Conservation (phyloP, 2,113 vertebrate species). For the Heloderma charlesbogerti region DNA sequence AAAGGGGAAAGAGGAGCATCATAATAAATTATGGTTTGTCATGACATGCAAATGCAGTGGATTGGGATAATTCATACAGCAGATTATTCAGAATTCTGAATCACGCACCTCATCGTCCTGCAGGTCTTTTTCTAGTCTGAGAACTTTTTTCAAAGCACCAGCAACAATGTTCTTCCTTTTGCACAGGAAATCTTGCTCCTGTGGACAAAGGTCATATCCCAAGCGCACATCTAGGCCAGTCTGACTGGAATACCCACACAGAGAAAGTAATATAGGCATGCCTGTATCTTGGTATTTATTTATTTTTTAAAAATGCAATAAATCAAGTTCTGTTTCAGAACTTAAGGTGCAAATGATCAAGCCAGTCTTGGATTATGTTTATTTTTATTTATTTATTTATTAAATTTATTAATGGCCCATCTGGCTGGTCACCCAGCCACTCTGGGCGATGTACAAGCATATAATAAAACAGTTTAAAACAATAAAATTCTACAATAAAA, state of each 20-base stretch:
- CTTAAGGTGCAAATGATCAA: conserved; percentile 19
- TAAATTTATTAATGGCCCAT: no score
- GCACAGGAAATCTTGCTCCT: conserved; percentile 82
- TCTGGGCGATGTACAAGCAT: no score
- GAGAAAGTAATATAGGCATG: conserved; percentile 7
- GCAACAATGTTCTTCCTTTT: conserved; percentile 79
- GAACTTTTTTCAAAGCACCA: conserved; percentile 76
- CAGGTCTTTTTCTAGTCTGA: conserved; percentile 76
- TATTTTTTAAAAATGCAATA: no score
- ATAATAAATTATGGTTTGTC: neutral
- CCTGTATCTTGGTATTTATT: neutral
- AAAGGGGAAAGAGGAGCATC: neutral
- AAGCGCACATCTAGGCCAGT: conserved; percentile 80
- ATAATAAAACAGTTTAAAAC: no score
- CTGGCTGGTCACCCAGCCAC: no score
- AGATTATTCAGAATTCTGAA: neutral
- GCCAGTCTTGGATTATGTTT: fast-evolving
- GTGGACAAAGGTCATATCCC: conserved; percentile 77
- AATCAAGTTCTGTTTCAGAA: neutral
- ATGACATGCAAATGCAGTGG: neutral
- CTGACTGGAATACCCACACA: conserved; percentile 48
- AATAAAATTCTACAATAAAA: no score
- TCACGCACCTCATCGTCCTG: conserved; percentile 76
- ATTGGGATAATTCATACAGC: neutral
- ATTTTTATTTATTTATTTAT: no score